Evolutionary conservation across 1,140 invertebrate species (phyloP).

Genomic region (Drosophila quadrilineata): DNA sequence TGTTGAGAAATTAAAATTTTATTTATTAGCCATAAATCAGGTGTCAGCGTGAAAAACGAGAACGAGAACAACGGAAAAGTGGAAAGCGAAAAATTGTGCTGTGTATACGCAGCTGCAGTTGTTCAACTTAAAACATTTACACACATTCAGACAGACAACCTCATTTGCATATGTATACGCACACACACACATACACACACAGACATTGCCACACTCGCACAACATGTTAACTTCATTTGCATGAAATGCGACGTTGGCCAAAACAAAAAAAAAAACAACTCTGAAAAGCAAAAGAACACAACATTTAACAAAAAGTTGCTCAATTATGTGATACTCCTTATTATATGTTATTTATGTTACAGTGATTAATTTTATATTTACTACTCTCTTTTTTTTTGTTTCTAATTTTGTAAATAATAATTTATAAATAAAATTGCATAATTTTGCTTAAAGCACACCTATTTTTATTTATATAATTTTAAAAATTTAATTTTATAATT

Average conservation of each 20-base stretch:
- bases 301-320: not conserved
- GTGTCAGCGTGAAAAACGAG: slow-evolving; percentile 16
- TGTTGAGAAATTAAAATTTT: slow-evolving; percentile 60
- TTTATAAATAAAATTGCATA: too few species aligned
- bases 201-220: slow-evolving; percentile 1
- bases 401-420: too few species aligned
- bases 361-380: too few species aligned
- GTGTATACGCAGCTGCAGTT: slow-evolving; percentile 28
- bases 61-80: too few species aligned
- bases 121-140: slow-evolving; percentile 34
- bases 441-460: too few species aligned
- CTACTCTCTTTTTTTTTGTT: too few species aligned
- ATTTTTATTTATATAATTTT: too few species aligned
- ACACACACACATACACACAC: slow-evolving; percentile 11
- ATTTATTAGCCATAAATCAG: slow-evolving; percentile 66
- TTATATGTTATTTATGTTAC: too few species aligned
- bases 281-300: not conserved
- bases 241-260: slow-evolving; percentile 54
- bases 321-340: not conserved
- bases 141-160: slow-evolving; percentile 21
- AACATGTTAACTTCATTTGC: slow-evolving; percentile 65
- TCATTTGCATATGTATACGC: slow-evolving; percentile 49
- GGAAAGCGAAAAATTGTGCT: slow-evolving; percentile 18
- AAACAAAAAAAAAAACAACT: slow-evolving; percentile 4
- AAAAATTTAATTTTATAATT: too few species aligned